Base-by-base conservation (phyloP, 2,113 vertebrate species). In the Siniperca chuatsi region DNA sequence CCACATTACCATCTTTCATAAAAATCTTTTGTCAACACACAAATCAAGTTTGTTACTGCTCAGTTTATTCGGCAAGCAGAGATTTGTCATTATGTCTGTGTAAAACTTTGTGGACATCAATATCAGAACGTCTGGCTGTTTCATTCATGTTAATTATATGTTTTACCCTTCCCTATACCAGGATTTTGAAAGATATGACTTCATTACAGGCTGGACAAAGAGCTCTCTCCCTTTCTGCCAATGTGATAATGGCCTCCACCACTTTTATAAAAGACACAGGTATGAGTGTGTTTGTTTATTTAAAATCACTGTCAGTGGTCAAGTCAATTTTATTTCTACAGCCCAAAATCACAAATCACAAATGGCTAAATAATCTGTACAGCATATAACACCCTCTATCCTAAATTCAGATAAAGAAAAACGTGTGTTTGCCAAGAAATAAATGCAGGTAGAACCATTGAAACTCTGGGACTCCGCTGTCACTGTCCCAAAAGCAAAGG, bases 211-310 rank as follows among this genome's bases (percentile, higher is more conserved):
- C 67, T 77, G 83, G 82, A 89, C 82, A 33, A 82, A 92, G 72
- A 58, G 33, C 60, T 71, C 29, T 12, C 23, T 77, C 50, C 29
- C 2, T 52, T 62, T 74, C 78, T 76, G 29, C n/a, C 20, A 37
- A 23, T 40, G 52, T 35, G 23, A 93, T 73, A 44, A 95, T 95
- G 94, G 85, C 87, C 79, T 82, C 82, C 2, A 44, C 11, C 44
- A 6, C 48, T 77, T 77, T 66, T 7, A 29, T 37, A 42, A 92
- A 82, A 82, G 75, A 77, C 61, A 71, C 82, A 91, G 90, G 92
- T 94, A 91, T 42, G 72, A 62, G 52, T 70, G 44, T 37, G 13
- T 79, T 44, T 61, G 12, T 7, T 64, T 5, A 33, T 80, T 77
- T 18, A 40, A 33, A 70, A 77, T 62, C 46, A 33, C 8, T 16